These are phyloP conservation scores for Chanos chanos DNA, from an alignment of 2,797 vertebrate species.

Conservation along the genomic window DNA sequence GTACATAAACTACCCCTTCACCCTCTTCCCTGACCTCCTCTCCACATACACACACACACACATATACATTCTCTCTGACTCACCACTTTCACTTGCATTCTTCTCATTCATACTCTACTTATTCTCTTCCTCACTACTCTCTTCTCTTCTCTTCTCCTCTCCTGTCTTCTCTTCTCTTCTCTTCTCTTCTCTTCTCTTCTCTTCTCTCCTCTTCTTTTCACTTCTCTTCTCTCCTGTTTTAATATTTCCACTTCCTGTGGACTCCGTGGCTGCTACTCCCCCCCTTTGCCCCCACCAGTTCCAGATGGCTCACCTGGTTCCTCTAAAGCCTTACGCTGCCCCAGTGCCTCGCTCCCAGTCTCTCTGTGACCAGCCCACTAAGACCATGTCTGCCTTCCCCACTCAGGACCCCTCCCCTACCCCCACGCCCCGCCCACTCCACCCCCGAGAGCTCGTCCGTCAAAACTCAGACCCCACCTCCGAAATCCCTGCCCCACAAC, in stretches of 20 bases:
- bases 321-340: constrained; percentile 88
- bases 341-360: constrained; percentile 92
- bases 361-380: constrained; percentile 89
- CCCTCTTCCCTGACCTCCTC: background rate
- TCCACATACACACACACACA: background rate
- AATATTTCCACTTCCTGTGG: too few species aligned
- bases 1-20: background rate
- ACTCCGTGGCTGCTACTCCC: constrained; percentile 24
- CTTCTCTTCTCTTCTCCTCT: background rate
- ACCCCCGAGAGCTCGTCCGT: constrained; percentile 82
- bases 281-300: constrained; percentile 62
- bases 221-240: constrained; percentile 3
- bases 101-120: background rate
- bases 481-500: constrained; percentile 78
- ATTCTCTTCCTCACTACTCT: background rate
- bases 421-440: constrained; percentile 72
- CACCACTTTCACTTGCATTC: background rate
- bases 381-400: constrained; percentile 90
- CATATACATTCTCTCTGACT: background rate
- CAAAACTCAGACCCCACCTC: constrained; percentile 93
- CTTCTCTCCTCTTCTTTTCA: background rate
- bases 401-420: constrained; percentile 81
- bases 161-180: background rate
- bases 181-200: constrained; percentile 31
- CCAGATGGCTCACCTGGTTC: constrained; percentile 90